Evolutionary conservation across 2,797 vertebrate genomes (phyloP).

Genomic region (Schizothorax lantsangensis): DNA sequence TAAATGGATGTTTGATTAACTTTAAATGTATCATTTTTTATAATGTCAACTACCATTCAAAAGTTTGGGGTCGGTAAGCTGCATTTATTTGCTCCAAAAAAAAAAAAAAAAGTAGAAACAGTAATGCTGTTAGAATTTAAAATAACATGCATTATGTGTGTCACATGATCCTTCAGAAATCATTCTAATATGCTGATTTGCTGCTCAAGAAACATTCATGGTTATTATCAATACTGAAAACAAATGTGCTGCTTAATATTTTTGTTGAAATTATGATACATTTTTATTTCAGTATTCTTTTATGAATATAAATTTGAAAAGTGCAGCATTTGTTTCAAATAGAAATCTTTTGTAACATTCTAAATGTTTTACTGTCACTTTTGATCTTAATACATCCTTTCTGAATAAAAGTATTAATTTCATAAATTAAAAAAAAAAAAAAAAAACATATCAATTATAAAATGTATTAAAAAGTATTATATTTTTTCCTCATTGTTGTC

Average conservation of each 20-base stretch:
- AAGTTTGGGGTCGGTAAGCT: neutral
- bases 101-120: neutral
- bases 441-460: neutral
- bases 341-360: no score
- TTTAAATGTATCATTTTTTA: neutral
- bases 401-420: neutral
- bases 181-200: no score
- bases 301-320: neutral
- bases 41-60: neutral
- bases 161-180: no score
- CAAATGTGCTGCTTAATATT: no score
- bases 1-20: neutral
- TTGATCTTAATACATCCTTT: neutral
- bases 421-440: no score
- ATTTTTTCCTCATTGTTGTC: no score
- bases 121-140: neutral
- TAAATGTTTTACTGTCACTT: neutral
- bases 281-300: neutral
- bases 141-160: neutral
- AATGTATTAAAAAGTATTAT: neutral
- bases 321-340: neutral
- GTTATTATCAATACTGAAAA: no score
- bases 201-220: no score
- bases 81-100: neutral
- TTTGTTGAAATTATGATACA: no score